Conservation (phyloP, 2,888 invertebrate genomes). For the Spatulosminthurus flaviceps region DNA sequence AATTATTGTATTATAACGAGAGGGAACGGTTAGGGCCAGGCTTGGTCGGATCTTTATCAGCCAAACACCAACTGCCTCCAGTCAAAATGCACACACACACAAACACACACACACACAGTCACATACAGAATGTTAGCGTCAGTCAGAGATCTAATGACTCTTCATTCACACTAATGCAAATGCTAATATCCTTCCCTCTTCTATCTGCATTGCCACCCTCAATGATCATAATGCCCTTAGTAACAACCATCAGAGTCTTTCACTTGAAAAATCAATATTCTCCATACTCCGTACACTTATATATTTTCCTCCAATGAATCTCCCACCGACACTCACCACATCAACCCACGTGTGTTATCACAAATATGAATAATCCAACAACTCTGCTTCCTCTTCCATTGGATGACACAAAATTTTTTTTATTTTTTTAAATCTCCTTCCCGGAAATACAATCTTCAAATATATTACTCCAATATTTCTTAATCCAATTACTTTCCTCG, state of each 20-base stretch:
- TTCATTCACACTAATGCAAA: slow-evolving; percentile 35
- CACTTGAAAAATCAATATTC: slow-evolving; percentile 9
- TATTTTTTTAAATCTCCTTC: no score
- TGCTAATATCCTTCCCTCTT: slow-evolving; percentile 4
- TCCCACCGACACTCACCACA: no score
- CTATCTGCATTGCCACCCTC: neutral
- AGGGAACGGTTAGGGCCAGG: neutral
- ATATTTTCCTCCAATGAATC: no score
- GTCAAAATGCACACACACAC: slow-evolving; percentile 15
- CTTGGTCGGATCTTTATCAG: slow-evolving; percentile 31
- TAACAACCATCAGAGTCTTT: neutral
- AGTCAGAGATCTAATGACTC: slow-evolving; percentile 32
- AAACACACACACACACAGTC: neutral
- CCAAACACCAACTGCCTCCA: slow-evolving; percentile 9
- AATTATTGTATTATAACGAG: slow-evolving; percentile 34
- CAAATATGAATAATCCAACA: no score
- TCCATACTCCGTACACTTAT: no score
- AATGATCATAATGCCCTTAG: slow-evolving; percentile 18
- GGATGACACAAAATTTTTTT: no score
- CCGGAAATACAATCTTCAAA: no score
- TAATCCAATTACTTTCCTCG: no score
- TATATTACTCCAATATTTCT: no score
- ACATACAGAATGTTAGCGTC: slow-evolving; percentile 31
- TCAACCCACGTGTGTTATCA: no score
- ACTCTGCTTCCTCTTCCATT: no score